Conservation (phyloP, 2,797 vertebrate species). For the Rhinogobio ventralis region DNA sequence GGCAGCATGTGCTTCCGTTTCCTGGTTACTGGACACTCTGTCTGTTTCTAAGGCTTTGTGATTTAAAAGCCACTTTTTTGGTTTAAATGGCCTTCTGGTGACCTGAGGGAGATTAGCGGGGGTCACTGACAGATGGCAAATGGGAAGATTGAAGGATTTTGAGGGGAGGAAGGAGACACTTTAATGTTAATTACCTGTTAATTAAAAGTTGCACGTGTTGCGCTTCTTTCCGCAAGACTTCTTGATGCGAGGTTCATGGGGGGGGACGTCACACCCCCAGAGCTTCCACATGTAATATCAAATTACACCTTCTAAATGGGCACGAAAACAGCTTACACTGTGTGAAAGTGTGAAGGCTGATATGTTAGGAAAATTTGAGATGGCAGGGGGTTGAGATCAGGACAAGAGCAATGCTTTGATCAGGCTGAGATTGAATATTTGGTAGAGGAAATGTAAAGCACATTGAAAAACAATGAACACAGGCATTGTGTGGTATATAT, state of each 20-base stretch:
- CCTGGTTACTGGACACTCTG: neutral
- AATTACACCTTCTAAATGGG: constrained; percentile 23
- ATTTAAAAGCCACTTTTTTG: neutral
- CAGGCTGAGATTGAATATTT: constrained; percentile 8
- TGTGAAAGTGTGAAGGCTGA: constrained; percentile 26
- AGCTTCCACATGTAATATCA: constrained; percentile 52
- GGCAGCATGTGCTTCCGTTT: constrained; percentile 22
- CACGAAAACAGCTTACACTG: neutral
- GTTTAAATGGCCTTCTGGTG: constrained; percentile 61
- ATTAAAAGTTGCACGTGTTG: constrained; percentile 55
- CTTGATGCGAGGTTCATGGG: neutral
- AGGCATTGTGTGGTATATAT: neutral
- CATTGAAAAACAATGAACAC: constrained; percentile 13
- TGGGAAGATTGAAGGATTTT: constrained; percentile 23
- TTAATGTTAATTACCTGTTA: constrained; percentile 61
- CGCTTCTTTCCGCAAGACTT: constrained; percentile 5
- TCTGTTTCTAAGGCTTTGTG: constrained; percentile 3
- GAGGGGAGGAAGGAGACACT: constrained; percentile 58
- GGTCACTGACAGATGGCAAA: constrained; percentile 72
- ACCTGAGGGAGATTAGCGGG: constrained; percentile 72
- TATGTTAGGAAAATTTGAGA: constrained; percentile 13
- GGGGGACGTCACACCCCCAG: constrained; percentile 21
- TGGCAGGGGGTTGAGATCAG: neutral
- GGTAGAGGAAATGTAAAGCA: neutral
- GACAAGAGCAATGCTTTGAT: constrained; percentile 7